Evolutionary conservation across 2,888 invertebrate genomes (phyloP).

Genomic region (Noctua janthina): DNA sequence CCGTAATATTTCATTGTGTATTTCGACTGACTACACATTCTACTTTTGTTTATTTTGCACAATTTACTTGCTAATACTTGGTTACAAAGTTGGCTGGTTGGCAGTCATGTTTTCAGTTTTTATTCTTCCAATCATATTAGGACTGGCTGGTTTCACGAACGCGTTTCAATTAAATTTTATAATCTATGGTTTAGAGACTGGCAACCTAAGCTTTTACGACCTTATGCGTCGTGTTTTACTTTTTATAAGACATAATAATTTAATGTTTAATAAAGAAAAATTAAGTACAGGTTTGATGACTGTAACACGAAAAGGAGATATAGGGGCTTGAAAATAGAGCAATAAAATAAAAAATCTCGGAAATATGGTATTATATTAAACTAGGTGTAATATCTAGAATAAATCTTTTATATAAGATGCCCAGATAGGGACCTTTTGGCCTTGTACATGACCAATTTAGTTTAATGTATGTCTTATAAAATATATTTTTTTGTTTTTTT

Average conservation of each 20-base stretch:
- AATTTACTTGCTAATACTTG: slow-evolving; percentile 42
- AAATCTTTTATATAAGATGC: too few species aligned
- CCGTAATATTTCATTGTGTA: slow-evolving; percentile 53
- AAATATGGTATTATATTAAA: background rate
- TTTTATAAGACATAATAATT: slow-evolving; percentile 16
- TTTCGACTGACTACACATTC: slow-evolving; percentile 42
- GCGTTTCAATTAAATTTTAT: slow-evolving; percentile 35
- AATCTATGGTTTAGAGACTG: slow-evolving; percentile 25
- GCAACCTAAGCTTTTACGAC: slow-evolving; percentile 27
- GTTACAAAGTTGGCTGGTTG: slow-evolving; percentile 32
- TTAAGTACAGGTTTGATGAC: slow-evolving; percentile 6
- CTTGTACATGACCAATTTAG: too few species aligned
- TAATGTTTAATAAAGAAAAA: slow-evolving; percentile 20
- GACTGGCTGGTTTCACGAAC: slow-evolving; percentile 12
- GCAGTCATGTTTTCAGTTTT: slow-evolving; percentile 19
- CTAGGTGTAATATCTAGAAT: background rate
- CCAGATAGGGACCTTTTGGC: too few species aligned
- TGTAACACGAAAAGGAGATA: background rate
- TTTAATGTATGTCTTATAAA: too few species aligned
- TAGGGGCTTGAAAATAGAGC: background rate
- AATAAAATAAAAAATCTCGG: background rate
- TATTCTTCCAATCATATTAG: slow-evolving; percentile 19
- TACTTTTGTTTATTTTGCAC: slow-evolving; percentile 43
- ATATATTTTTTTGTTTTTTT: too few species aligned
- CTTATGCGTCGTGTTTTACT: background rate